Evolutionary conservation across 2,113 vertebrate genomes (phyloP).

Genomic region (Archocentrus centrarchus): DNA sequence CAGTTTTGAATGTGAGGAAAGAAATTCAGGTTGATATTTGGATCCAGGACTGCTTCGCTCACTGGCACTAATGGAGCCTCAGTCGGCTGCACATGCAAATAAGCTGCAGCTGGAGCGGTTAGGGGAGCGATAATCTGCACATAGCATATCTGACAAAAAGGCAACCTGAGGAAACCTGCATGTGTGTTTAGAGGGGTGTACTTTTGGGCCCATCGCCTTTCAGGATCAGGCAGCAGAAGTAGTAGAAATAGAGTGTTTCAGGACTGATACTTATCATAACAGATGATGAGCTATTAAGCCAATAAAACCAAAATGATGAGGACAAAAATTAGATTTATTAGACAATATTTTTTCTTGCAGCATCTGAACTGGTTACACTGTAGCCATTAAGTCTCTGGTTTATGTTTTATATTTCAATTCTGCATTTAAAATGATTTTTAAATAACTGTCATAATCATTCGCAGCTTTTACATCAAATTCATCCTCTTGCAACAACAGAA

Average conservation of each 20-base stretch:
- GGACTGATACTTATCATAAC: neutral
- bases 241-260: neutral
- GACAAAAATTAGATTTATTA: neutral
- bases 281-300: neutral
- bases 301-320: neutral
- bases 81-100: conserved; percentile 59
- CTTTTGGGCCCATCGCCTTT: neutral
- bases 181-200: neutral
- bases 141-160: neutral
- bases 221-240: neutral
- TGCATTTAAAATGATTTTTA: neutral
- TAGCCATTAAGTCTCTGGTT: accelerated
- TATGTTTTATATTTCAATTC: neutral
- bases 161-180: neutral
- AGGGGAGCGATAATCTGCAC: neutral
- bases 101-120: conserved; percentile 49
- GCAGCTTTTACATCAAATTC: neutral
- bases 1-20: neutral
- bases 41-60: conserved; percentile 33
- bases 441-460: neutral
- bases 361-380: neutral
- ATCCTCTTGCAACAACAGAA: conserved; percentile 1
- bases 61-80: conserved; percentile 54
- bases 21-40: conserved; percentile 2
- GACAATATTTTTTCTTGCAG: neutral